Evolutionary conservation across 2,113 vertebrate genomes (phyloP).

Genomic region (Mormyrus lacerda): DNA sequence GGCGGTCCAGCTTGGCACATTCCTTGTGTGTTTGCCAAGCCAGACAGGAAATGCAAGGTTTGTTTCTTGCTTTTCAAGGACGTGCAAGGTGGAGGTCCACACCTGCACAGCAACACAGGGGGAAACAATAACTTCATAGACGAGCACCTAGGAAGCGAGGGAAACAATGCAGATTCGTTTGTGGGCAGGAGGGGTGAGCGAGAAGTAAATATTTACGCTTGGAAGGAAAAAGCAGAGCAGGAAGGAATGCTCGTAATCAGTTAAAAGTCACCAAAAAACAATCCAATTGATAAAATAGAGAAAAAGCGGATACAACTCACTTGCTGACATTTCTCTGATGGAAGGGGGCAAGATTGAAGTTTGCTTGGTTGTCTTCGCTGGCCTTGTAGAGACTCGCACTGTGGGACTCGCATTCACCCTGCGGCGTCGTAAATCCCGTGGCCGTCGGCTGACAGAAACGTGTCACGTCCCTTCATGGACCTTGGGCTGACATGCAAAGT

Average conservation of each 20-base stretch:
- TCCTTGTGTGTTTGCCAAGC: not conserved
- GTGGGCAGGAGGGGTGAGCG: not conserved
- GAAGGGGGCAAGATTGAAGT: not conserved
- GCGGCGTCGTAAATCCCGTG: not conserved
- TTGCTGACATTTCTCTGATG: not conserved
- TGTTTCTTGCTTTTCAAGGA: constrained; percentile 11
- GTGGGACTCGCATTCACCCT: not conserved
- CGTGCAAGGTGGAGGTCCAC: not conserved
- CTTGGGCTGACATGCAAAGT: not conserved
- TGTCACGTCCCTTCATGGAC: not conserved
- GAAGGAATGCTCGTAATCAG: not conserved
- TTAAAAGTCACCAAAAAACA: not conserved
- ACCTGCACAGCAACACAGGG: constrained; percentile 3
- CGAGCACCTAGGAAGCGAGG: not conserved
- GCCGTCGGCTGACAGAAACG: not conserved
- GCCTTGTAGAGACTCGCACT: not conserved
- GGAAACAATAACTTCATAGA: not conserved
- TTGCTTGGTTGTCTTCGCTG: not conserved
- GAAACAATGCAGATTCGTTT: constrained; percentile 16
- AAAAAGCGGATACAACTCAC: not conserved
- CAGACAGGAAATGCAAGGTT: constrained; percentile 26
- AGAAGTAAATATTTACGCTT: constrained; percentile 11
- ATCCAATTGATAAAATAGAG: not conserved
- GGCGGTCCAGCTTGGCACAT: not conserved
- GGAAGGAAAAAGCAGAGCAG: not conserved